A percentile compares a stretch with the other conserved stretches of the same genome.
phyloP scores from a whole-genome alignment of 2,797 vertebrate species.

The Chiroxiphia lanceolata region DNA sequence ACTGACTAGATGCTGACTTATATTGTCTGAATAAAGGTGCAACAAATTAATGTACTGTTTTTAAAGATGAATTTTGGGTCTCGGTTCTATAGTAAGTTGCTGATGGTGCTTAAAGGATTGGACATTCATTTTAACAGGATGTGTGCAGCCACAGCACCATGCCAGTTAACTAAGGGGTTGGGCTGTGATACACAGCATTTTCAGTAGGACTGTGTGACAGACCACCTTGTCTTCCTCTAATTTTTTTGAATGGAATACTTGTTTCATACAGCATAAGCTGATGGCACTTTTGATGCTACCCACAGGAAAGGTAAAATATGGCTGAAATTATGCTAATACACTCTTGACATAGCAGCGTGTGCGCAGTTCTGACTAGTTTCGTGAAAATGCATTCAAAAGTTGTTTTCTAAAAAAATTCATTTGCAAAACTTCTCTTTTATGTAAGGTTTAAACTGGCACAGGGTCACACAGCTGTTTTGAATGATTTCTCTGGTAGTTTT shows the following conservation, averaged over 20 bases:
- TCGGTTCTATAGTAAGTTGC: background rate
- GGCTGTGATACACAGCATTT: background rate
- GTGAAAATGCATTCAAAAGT: background rate
- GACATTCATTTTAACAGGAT: background rate
- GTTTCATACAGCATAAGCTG: background rate
- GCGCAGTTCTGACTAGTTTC: background rate
- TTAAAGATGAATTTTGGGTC: background rate
- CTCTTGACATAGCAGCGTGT: background rate
- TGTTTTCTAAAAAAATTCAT: background rate
- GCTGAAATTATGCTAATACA: background rate
- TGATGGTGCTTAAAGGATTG: background rate
- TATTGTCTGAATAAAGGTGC: background rate
- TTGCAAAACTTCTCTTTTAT: background rate
- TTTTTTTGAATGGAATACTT: background rate
- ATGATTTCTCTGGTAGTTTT: background rate
- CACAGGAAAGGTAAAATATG: background rate
- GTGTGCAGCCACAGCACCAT: background rate
- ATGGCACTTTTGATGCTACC: background rate
- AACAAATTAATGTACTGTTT: background rate
- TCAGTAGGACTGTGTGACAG: background rate
- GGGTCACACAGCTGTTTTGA: background rate
- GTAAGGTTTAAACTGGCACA: background rate
- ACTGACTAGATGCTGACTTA: background rate
- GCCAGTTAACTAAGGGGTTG: background rate
- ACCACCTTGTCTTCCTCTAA: background rate